Evolutionary conservation across 2,888 invertebrate species (phyloP).

Genomic region (Eustalomyia histrio): DNA sequence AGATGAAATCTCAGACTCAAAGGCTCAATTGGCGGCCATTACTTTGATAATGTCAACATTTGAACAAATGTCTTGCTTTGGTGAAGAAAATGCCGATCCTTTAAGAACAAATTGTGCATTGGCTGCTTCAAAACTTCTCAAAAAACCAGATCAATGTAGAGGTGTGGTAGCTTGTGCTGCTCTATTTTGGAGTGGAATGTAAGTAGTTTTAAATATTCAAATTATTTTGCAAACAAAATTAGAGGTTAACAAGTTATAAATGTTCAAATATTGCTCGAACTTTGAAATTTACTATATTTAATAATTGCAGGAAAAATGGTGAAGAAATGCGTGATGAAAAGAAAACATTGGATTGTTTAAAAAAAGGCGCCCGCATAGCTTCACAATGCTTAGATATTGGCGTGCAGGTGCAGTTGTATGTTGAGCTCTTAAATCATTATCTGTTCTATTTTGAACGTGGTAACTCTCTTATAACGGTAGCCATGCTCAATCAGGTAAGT

Average conservation of each 20-base stretch:
- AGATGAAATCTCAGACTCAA: slow-evolving; percentile 98
- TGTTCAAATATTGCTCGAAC: too few relatives aligned
- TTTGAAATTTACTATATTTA: too few relatives aligned
- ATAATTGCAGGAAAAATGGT: slow-evolving; percentile 78
- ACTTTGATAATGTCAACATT: slow-evolving; percentile 97
- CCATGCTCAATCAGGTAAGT: slow-evolving; percentile 81
- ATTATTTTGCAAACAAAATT: too few relatives aligned
- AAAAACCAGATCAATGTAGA: slow-evolving; percentile 98
- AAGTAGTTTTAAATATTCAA: slow-evolving; percentile 51
- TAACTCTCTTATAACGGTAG: slow-evolving; percentile 83
- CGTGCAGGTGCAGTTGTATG: slow-evolving; percentile 97
- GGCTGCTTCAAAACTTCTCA: slow-evolving; percentile 96
- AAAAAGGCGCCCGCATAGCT: slow-evolving; percentile 96
- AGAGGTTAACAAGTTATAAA: too few relatives aligned
- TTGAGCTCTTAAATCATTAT: slow-evolving; percentile 96
- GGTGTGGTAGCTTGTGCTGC: slow-evolving; percentile 96
- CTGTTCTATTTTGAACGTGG: slow-evolving; percentile 95
- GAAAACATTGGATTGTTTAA: slow-evolving; percentile 95
- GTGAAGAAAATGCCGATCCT: slow-evolving; percentile 98
- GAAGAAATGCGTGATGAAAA: slow-evolving; percentile 91
- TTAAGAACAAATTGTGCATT: slow-evolving; percentile 96
- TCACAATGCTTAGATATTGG: slow-evolving; percentile 98
- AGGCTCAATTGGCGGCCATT: slow-evolving; percentile 97
- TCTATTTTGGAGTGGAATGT: slow-evolving; percentile 97
- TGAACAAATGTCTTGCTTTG: slow-evolving; percentile 96